Conservation (phyloP, 2,113 vertebrate genomes). For the Gorsachius goisagi region DNA sequence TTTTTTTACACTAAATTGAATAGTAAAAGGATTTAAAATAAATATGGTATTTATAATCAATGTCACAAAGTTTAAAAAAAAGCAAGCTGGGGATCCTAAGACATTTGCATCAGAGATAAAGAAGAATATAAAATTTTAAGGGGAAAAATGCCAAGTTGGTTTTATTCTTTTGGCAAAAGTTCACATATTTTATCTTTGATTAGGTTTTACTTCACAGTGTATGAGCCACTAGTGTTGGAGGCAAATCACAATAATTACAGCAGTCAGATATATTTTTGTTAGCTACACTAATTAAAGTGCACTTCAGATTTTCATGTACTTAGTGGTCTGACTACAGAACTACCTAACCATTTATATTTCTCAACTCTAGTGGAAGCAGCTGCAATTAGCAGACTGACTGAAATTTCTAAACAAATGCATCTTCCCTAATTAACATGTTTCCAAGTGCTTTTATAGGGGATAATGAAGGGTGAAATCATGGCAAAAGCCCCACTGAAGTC, state of each 20-base stretch:
- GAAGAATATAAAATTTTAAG: background rate
- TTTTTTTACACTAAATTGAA: background rate
- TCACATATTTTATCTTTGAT: background rate
- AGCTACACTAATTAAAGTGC: background rate
- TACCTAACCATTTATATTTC: background rate
- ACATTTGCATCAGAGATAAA: background rate
- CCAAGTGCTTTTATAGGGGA: background rate
- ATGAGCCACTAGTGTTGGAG: background rate
- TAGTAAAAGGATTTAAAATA: background rate
- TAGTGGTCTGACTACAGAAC: background rate
- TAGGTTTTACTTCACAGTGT: background rate
- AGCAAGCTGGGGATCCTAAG: background rate
- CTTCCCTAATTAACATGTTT: slow-evolving; percentile 11
- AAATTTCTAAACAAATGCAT: background rate
- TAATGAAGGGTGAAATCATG: background rate
- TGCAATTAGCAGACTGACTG: slow-evolving; percentile 1
- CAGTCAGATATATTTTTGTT: background rate
- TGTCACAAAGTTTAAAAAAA: background rate
- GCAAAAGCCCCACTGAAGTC: background rate
- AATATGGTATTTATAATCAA: background rate
- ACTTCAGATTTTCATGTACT: background rate
- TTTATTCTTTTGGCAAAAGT: background rate
- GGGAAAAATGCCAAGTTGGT: background rate
- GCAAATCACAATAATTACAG: background rate
- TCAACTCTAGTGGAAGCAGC: background rate